Evolutionary conservation across 1,140 invertebrate species (phyloP), one percentile per base, ranked within the genome.

Genomic region (Artemia franciscana): DNA sequence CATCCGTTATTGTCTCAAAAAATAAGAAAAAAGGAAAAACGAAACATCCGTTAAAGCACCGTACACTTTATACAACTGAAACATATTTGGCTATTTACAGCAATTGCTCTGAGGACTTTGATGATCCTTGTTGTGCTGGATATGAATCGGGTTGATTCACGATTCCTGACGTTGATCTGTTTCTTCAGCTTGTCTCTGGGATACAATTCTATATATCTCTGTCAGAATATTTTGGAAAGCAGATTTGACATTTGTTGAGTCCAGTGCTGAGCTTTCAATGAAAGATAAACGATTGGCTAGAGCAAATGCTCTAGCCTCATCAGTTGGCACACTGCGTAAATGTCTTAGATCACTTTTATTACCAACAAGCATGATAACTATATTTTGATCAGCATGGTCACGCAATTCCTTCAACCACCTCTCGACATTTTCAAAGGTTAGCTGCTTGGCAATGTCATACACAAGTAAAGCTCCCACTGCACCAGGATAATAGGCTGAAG

Each of bases 141-240:
- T 68, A 64, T 69, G 69, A 62, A 72, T 72, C 59, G 72, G 71
- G 64, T 72, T 69, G 28, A 71, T 69, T 51, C 67, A n/a, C n/a
- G n/a, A n/a, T 39, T 67, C 67, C 23, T 72, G 68, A 23, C 69
- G 68, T 62, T 73, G 72, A 60, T 76, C 76, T 63, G 75, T 74
- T 61, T 76, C 75, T 5, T 72, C 71, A 61, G 80, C 76, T 68
- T 79, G 77, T 70, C 78, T 79, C 72, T 79, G 77, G 21, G 78
- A 79, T 62, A 80, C 78, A 63, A 80, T 80, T 67, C 78, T 78
- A 71, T 80, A 80, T 67, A 80, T 80, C 73, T 79, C 79, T 79
- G 92, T 97, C 76, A 98, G 83, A 78, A 99, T 98, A 80, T 98
- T 97, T 78, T 98, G 93, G 80, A 99, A 99, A 75, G 96, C 96